Percentiles rank a stretch among this genome's conserved stretches.
Conservation (phyloP, 2,888 invertebrate genomes). For the Cremastinae sp. region DNA sequence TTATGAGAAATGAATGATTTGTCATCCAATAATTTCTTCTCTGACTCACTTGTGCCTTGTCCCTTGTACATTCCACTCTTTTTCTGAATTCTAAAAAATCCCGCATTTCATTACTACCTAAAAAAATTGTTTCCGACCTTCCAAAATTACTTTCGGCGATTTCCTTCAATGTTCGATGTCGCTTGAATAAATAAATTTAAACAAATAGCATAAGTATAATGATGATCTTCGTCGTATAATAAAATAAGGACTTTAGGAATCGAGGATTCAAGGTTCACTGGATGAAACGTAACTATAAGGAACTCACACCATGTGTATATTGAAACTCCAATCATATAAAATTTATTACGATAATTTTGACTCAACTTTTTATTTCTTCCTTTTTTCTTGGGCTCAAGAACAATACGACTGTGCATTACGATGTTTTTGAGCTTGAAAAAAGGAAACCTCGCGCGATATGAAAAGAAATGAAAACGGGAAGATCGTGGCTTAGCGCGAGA, state of each 20-base stretch:
- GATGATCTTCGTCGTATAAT: slow-evolving; percentile 30
- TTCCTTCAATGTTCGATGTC: slow-evolving; percentile 75
- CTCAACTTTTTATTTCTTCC: not conserved
- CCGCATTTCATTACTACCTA: slow-evolving; percentile 14
- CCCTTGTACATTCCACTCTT: slow-evolving; percentile 70
- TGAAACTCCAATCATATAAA: slow-evolving; percentile 44
- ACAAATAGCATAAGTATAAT: slow-evolving; percentile 11
- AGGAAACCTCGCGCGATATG: slow-evolving; percentile 25
- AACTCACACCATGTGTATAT: slow-evolving; percentile 48
- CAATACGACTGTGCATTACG: slow-evolving; percentile 37
- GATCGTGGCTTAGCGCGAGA: slow-evolving; percentile 13
- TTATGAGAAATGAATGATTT: slow-evolving; percentile 41
- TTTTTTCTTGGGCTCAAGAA: slow-evolving; percentile 35
- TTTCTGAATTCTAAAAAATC: slow-evolving; percentile 49
- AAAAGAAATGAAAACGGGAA: not conserved
- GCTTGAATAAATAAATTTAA: slow-evolving; percentile 65
- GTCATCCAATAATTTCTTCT: slow-evolving; percentile 67
- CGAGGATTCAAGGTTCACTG: slow-evolving; percentile 24
- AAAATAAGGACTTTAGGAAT: slow-evolving; percentile 27
- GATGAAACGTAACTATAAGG: slow-evolving; percentile 41
- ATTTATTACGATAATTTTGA: slow-evolving; percentile 41
- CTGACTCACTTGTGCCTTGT: slow-evolving; percentile 77
- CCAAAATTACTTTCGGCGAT: slow-evolving; percentile 61
- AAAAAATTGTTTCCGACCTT: not conserved
- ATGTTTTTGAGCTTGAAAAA: slow-evolving; percentile 61